Evolutionary conservation across 2,797 vertebrate species (phyloP).

Genomic region (Erethizon dorsatum): DNA sequence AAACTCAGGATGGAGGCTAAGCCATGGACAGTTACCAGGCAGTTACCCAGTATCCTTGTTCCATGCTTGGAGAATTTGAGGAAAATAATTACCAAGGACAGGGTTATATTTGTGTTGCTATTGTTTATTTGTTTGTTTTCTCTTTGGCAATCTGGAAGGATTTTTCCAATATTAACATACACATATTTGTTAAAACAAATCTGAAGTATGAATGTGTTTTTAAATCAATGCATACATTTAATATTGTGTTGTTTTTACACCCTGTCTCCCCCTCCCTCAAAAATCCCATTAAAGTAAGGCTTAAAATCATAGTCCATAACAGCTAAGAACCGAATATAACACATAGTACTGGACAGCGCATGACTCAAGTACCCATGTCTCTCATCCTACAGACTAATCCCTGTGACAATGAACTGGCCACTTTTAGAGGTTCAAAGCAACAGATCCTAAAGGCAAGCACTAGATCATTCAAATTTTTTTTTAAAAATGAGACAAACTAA

Average conservation of each 20-base stretch:
- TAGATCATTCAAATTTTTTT: background rate
- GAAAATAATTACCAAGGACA: background rate
- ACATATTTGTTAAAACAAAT: background rate
- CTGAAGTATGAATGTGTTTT: constrained; percentile 10
- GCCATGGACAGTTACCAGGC: background rate
- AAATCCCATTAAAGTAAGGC: background rate
- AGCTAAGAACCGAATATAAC: background rate
- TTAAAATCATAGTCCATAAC: background rate
- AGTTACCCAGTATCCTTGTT: background rate
- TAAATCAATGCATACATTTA: background rate
- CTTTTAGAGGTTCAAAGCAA: background rate
- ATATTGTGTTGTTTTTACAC: background rate
- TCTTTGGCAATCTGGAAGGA: background rate
- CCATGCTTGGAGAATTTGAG: background rate
- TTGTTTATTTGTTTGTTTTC: background rate
- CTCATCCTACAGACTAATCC: background rate
- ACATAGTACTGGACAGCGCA: accelerated
- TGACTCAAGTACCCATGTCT: background rate
- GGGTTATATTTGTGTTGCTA: background rate
- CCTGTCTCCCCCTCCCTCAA: too few species aligned
- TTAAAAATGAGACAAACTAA: constrained; percentile 56
- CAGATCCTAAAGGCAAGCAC: background rate
- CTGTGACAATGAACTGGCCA: background rate
- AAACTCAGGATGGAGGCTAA: background rate
- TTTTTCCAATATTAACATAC: background rate